phyloP scores from a whole-genome alignment of 2,113 vertebrate species.

The Passer domesticus region DNA sequence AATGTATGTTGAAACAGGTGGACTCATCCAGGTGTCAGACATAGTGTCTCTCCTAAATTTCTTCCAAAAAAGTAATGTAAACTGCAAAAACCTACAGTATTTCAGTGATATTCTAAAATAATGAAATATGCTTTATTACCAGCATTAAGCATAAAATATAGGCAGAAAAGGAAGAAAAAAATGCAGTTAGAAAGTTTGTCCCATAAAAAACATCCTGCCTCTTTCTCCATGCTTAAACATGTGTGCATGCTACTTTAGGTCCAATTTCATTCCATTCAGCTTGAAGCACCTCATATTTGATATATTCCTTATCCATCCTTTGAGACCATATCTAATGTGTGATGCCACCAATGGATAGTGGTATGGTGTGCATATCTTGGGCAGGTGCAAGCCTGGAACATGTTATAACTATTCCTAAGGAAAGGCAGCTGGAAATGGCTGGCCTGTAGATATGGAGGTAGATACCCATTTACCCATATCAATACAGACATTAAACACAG shows the following conservation, averaged over 20 bases:
- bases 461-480: background rate
- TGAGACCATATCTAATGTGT: background rate
- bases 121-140: background rate
- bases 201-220: background rate
- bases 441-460: background rate
- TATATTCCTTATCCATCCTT: background rate
- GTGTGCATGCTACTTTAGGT: background rate
- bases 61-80: background rate
- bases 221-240: background rate
- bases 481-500: background rate
- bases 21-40: background rate
- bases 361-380: rapidly evolving
- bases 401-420: background rate
- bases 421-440: background rate
- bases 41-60: background rate
- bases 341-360: background rate
- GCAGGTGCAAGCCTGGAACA: background rate
- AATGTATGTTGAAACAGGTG: background rate
- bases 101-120: background rate
- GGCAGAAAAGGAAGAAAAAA: background rate
- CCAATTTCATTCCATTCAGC: background rate
- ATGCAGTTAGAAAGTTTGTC: background rate
- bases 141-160: background rate
- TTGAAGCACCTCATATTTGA: background rate
- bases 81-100: background rate